phyloP scores from a whole-genome alignment of 2,888 invertebrate genomes.

The Epistrophe grossulariae region DNA sequence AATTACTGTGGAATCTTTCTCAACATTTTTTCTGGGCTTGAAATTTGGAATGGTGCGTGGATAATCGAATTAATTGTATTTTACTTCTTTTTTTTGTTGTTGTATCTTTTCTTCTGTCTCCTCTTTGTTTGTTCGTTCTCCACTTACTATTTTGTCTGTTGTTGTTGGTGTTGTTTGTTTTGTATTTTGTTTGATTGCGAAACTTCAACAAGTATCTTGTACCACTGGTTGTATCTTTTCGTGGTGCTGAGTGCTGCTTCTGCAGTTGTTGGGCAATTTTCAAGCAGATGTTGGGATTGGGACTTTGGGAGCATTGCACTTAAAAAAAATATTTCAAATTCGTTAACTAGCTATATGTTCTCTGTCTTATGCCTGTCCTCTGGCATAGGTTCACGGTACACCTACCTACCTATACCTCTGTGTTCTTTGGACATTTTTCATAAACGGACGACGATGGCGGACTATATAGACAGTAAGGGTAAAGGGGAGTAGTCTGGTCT shows the following conservation, averaged over 20 bases:
- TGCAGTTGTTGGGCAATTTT: slow-evolving; percentile 27
- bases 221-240: background rate
- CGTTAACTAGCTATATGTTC: slow-evolving; percentile 47
- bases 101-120: slow-evolving; percentile 20
- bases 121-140: slow-evolving; percentile 16
- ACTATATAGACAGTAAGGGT: background rate
- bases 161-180: slow-evolving; percentile 11
- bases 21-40: slow-evolving; percentile 9
- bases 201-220: slow-evolving; percentile 64
- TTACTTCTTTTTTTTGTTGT: slow-evolving; percentile 19
- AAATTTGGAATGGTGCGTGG: slow-evolving; percentile 67
- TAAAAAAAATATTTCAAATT: slow-evolving; percentile 56
- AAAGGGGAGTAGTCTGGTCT: background rate
- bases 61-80: slow-evolving; percentile 69
- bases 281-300: slow-evolving; percentile 57
- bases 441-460: background rate
- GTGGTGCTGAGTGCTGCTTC: background rate
- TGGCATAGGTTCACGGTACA: background rate
- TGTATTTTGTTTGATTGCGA: slow-evolving; percentile 32
- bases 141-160: slow-evolving; percentile 8
- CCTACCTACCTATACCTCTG: background rate
- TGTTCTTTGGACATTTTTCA: background rate
- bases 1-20: slow-evolving; percentile 54
- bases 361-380: background rate
- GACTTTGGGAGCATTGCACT: slow-evolving; percentile 60